Evolutionary conservation across 2,797 vertebrate genomes (phyloP).

Genomic region (Acrocephalus scirpaceus): DNA sequence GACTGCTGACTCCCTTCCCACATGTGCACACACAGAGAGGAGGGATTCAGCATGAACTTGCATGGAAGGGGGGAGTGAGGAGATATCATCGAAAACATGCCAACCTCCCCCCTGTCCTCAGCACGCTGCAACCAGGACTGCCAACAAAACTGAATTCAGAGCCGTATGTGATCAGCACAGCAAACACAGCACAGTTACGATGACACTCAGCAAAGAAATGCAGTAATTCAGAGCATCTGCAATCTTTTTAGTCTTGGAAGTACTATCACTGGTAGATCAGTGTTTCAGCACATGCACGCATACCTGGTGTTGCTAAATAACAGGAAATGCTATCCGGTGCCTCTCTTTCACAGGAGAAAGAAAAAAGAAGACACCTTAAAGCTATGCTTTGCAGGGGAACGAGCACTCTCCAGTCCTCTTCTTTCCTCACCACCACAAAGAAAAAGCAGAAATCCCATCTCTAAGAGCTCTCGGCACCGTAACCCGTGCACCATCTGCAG

Average conservation of each 20-base stretch:
- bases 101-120: not conserved
- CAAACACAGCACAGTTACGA: constrained; percentile 23
- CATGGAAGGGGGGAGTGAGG: not conserved
- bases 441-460: not conserved
- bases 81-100: not conserved
- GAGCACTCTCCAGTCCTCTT: constrained; percentile 34
- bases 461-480: not conserved
- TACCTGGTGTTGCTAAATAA: constrained; percentile 49
- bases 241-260: constrained; percentile 10
- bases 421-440: not conserved
- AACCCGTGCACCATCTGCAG: constrained; percentile 52
- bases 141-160: constrained; percentile 19
- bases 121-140: not conserved
- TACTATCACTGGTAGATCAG: not conserved
- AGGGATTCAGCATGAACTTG: not conserved
- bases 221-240: constrained; percentile 23
- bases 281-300: constrained; percentile 49
- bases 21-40: not conserved
- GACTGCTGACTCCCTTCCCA: constrained; percentile 5
- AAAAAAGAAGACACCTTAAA: constrained; percentile 39
- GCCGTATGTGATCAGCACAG: constrained; percentile 29
- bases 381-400: not conserved
- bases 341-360: not conserved
- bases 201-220: constrained; percentile 36
- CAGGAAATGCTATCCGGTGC: constrained; percentile 17